phyloP scores from a whole-genome alignment of 53 echinoderm and acorn worm species.

The Holothuria scabra region DNA sequence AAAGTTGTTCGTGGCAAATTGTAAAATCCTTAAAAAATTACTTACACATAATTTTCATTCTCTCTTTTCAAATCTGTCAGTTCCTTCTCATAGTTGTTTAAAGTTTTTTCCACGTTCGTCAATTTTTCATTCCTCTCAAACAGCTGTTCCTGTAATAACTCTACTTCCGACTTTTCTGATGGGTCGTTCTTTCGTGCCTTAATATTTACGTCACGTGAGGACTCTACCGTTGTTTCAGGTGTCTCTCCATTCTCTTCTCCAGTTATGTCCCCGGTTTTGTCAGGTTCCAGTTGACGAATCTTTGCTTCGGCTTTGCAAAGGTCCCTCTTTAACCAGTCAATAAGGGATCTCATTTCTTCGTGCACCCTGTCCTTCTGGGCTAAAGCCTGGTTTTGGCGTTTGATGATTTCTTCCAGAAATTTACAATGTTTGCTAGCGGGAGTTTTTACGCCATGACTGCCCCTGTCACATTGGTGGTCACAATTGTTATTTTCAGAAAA shows the following conservation, averaged over 20 bases:
- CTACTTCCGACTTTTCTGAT: background rate
- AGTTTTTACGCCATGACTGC: background rate
- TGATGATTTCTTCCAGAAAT: conserved; percentile 41
- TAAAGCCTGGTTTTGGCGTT: conserved; percentile 24
- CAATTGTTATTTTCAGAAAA: background rate
- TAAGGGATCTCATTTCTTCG: conserved; percentile 31
- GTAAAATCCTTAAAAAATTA: background rate
- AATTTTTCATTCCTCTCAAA: conserved; percentile 2
- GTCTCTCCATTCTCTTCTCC: background rate
- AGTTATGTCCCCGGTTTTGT: too few species aligned
- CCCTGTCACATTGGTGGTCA: background rate
- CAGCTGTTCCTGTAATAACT: conserved; percentile 2
- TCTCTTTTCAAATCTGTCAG: conserved; percentile 18
- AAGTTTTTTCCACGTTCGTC: background rate
- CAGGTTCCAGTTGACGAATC: conserved; percentile 13
- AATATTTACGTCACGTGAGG: background rate
- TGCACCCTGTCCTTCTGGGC: conserved; percentile 27
- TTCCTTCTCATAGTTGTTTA: conserved; percentile 16
- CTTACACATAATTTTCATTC: conserved; percentile 30
- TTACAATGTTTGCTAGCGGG: conserved; percentile 27
- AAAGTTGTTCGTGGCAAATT: too few species aligned
- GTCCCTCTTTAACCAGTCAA: conserved; percentile 43
- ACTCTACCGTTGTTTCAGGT: background rate
- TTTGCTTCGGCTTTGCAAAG: conserved; percentile 14
- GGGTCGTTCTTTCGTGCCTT: background rate